Percentiles rank a stretch among this genome's conserved stretches.
These are phyloP conservation scores for Acanthoscelides obtectus DNA, from an alignment of 2,888 invertebrate genomes.

Conservation along the genomic window DNA sequence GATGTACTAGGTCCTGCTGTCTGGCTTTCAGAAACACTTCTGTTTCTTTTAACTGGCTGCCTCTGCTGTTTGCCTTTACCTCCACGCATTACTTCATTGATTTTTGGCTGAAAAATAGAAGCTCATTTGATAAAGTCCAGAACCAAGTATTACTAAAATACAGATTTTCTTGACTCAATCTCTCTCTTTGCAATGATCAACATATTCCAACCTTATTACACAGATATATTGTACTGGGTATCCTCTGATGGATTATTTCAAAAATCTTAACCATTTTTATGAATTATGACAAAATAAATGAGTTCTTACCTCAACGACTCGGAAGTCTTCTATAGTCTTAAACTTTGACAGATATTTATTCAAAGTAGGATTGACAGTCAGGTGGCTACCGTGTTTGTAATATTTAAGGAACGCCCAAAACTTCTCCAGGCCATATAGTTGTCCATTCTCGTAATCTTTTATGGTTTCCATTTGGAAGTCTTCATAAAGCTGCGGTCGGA, in stretches of 20 bases:
- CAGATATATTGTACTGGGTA: no score
- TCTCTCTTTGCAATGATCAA: no score
- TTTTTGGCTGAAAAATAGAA: constrained; percentile 52
- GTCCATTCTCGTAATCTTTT: constrained; percentile 85
- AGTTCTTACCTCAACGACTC: constrained; percentile 65
- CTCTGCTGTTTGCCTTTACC: constrained; percentile 49
- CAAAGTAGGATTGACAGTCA: constrained; percentile 71
- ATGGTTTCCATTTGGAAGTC: constrained; percentile 94
- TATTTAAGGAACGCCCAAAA: constrained; percentile 99
- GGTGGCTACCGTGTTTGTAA: constrained; percentile 74
- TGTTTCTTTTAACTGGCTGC: constrained; percentile 53
- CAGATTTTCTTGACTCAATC: no score
- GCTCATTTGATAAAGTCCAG: not conserved
- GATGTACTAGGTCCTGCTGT: constrained; percentile 29
- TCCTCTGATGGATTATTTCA: no score
- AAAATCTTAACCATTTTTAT: no score
- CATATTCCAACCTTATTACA: no score
- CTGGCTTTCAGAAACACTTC: constrained; percentile 63
- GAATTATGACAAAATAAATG: not conserved
- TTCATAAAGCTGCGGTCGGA: constrained; percentile 89
- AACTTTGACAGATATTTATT: constrained; percentile 71
- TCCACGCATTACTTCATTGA: constrained; percentile 55
- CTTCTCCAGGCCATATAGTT: constrained; percentile 96
- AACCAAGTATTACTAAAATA: no score
- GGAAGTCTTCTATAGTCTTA: constrained; percentile 85